These are phyloP conservation scores for Pseudomyrmex gracilis DNA, from an alignment of 1,140 invertebrate species.

Conservation along the genomic window DNA sequence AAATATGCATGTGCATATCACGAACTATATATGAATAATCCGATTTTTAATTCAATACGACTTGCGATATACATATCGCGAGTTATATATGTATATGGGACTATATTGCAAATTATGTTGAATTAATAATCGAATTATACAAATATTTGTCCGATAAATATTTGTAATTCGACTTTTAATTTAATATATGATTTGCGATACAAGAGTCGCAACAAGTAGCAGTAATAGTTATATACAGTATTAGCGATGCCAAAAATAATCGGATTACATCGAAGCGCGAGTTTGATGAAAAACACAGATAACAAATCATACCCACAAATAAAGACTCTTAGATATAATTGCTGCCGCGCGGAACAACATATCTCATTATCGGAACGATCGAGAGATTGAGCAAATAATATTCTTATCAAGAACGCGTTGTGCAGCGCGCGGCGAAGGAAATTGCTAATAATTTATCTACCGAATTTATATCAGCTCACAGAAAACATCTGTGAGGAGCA, in stretches of 20 bases:
- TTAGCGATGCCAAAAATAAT: neutral
- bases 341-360: neutral
- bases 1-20: no score
- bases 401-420: slow-evolving; percentile 30
- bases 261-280: neutral
- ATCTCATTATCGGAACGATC: slow-evolving; percentile 10
- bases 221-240: neutral
- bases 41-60: neutral
- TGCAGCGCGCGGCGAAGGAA: slow-evolving; percentile 20
- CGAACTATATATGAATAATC: no score
- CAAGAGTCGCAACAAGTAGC: no score
- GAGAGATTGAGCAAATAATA: slow-evolving; percentile 46
- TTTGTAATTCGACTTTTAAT: no score
- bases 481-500: neutral
- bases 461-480: slow-evolving; percentile 1
- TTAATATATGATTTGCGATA: no score
- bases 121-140: no score
- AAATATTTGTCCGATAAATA: no score
- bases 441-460: slow-evolving; percentile 34
- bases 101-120: no score
- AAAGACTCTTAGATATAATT: neutral
- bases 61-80: neutral
- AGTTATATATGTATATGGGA: no score
- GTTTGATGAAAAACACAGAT: neutral
- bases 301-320: slow-evolving; percentile 7